Evolutionary conservation across 2,113 vertebrate species (phyloP), one percentile per base, ranked within the genome.

Genomic region (Acanthochromis polyacanthus): DNA sequence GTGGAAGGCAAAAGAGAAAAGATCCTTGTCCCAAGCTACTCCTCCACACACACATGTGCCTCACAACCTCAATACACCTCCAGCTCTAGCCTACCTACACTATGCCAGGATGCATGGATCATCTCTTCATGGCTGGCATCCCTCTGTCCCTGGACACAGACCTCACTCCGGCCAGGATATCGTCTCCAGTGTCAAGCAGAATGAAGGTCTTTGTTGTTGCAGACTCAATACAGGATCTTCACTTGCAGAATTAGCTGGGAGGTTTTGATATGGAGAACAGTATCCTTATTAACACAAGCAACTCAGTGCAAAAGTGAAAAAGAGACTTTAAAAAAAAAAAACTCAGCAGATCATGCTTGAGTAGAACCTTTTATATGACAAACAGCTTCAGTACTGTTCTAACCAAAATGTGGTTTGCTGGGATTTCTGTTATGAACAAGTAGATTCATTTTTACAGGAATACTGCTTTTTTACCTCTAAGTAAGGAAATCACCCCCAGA

Each of bases 101-200:
- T 43, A 67, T 72, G 71, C 81, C 83, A 72, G 80, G 69, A 48
- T 3, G 28, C 78, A 67, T 59, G 75, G 77, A 70, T 86, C 87
- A 81, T 84, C 78, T 84, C 64, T 74, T 65, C 46, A 55, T 78
- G 53, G 74, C 75, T 84, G 87, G 85, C 78, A 84, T 71, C 36
- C 28, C 75, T 52, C 12, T 28, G 69, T 85, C 82, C 86, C 83
- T 76, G 68, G 78, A 77, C 71, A 67, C 77, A 62, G 81, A 57
- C 61, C 17, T 67, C 0, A 8, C 57, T 68, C 60, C 17, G 32
- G 56, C 53, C 76, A 50, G 69, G 30, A 79, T 73, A 72, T 38
- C 38, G 67, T 89, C 86, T 91, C 85, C 82, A 72, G 84, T 93
- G 88, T 87, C 86, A 72, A 48, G 51, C 56, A 91, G 85, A 92